These are phyloP conservation scores for Epinotia demarniana DNA, from an alignment of 2,888 invertebrate genomes.

Conservation along the genomic window DNA sequence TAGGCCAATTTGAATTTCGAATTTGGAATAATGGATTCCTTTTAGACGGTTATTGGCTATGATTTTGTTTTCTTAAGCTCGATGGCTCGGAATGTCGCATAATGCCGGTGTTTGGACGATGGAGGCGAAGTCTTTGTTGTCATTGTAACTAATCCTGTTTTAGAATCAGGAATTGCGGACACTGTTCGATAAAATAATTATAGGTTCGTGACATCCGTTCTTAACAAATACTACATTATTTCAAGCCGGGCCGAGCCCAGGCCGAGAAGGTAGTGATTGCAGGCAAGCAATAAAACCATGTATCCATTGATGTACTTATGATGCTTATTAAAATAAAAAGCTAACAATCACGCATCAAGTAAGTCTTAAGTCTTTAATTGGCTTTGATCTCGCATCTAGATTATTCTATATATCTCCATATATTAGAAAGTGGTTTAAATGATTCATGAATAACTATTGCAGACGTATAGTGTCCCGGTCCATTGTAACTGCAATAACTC, in stretches of 20 bases:
- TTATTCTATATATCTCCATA: no score
- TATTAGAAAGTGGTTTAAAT: no score
- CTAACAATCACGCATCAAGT: no score
- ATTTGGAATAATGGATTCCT: constrained; percentile 75
- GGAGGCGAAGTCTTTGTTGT: constrained; percentile 24
- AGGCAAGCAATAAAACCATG: background rate
- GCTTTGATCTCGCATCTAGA: no score
- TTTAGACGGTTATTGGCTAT: constrained; percentile 68
- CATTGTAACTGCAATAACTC: no score
- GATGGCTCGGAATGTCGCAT: constrained; percentile 48
- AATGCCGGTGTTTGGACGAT: constrained; percentile 47
- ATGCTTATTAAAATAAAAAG: no score
- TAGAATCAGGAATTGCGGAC: constrained; percentile 12
- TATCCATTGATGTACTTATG: background rate
- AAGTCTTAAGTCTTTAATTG: no score
- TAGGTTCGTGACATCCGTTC: constrained; percentile 8
- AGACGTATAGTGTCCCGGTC: no score
- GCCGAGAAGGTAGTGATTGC: background rate
- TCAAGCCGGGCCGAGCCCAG: background rate
- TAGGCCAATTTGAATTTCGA: constrained; percentile 83
- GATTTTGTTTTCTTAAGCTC: constrained; percentile 68
- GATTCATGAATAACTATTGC: no score
- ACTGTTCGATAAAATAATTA: constrained; percentile 22
- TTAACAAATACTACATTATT: background rate
- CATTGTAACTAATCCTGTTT: constrained; percentile 28